phyloP scores from a whole-genome alignment of 2,797 vertebrate species.

The Lepus oiostolus region DNA sequence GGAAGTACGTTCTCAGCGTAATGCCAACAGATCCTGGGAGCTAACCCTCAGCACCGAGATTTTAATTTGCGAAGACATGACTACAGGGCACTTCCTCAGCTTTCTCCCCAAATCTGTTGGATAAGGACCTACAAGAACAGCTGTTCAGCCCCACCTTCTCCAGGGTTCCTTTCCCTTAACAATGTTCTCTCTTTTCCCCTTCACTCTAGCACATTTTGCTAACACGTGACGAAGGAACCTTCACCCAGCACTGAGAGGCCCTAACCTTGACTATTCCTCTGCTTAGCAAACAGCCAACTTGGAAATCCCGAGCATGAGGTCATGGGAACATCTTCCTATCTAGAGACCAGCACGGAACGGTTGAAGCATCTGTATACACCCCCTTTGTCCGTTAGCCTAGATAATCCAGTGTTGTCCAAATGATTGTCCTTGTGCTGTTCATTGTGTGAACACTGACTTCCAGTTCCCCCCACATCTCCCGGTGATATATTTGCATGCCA shows the following conservation, averaged over 20 bases:
- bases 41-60: constrained; percentile 3
- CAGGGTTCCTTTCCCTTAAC: background rate
- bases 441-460: background rate
- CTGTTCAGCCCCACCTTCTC: background rate
- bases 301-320: background rate
- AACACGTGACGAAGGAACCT: background rate
- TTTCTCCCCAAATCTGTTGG: background rate
- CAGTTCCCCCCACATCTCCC: constrained; percentile 44
- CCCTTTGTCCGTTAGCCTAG: background rate
- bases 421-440: background rate
- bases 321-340: background rate
- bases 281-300: background rate
- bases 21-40: background rate
- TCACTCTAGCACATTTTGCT: background rate
- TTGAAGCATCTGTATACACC: background rate
- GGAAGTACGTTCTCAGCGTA: background rate
- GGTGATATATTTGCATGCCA: constrained; percentile 7
- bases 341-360: background rate
- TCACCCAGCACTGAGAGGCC: background rate
- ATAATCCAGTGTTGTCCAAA: background rate
- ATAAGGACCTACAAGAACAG: background rate
- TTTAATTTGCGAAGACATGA: background rate
- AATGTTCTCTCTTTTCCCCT: background rate
- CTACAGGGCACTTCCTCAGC: background rate
- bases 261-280: background rate